Conservation (phyloP, 2,888 invertebrate genomes). For the Eueremaeus valkanovi region DNA sequence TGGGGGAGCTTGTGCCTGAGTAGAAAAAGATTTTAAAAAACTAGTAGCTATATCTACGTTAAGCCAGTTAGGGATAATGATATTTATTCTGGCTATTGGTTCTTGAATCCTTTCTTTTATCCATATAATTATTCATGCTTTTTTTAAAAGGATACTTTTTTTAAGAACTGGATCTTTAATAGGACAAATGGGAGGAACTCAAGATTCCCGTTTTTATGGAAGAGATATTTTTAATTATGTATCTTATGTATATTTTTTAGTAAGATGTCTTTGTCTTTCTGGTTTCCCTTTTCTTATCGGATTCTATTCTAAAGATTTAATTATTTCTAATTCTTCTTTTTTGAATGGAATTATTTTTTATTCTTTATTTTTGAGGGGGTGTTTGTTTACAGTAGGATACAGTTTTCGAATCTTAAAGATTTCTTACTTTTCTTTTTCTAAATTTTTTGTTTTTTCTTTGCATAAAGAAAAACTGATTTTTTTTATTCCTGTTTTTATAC, state of each 20-base stretch:
- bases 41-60: constrained; percentile 73
- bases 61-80: constrained; percentile 70
- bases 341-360: background rate
- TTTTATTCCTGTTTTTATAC: background rate
- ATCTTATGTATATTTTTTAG: constrained; percentile 27
- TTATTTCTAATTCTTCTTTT: constrained; percentile 42
- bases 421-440: background rate
- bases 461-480: background rate
- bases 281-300: constrained; percentile 50
- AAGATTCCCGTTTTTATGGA: constrained; percentile 62
- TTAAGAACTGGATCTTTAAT: constrained; percentile 67
- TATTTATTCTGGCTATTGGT: constrained; percentile 61
- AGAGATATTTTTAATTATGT: constrained; percentile 33
- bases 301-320: constrained; percentile 51
- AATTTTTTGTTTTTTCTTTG: background rate
- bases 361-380: background rate
- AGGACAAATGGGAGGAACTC: constrained; percentile 62
- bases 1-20: constrained; percentile 52
- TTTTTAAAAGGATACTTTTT: constrained; percentile 72
- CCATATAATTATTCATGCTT: constrained; percentile 68
- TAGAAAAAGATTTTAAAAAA: constrained; percentile 64
- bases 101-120: constrained; percentile 62
- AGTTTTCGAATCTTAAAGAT: constrained; percentile 6
- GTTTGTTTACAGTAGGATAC: constrained; percentile 14
- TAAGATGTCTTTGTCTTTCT: constrained; percentile 44